These are phyloP conservation scores for Agrotis ipsilon DNA, from an alignment of 2,888 invertebrate species.

Conservation along the genomic window DNA sequence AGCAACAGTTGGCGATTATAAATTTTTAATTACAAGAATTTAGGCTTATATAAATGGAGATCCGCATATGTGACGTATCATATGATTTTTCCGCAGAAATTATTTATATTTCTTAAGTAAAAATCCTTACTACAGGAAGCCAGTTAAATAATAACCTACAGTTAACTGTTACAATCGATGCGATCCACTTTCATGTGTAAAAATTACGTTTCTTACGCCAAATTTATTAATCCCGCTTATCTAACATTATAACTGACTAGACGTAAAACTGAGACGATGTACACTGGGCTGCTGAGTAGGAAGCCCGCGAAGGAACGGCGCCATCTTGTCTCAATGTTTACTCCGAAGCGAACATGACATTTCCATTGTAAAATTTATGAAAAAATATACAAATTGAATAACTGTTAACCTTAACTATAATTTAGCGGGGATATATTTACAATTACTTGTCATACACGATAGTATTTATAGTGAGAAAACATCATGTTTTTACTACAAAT, in stretches of 20 bases:
- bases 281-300: conserved; percentile 1
- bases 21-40: conserved; percentile 19
- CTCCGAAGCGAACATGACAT: conserved; percentile 76
- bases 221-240: conserved; percentile 75
- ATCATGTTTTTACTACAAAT: conserved; percentile 60
- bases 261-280: conserved; percentile 79
- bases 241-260: conserved; percentile 87
- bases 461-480: conserved; percentile 60
- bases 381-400: conserved; percentile 88
- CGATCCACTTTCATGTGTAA: conserved; percentile 69
- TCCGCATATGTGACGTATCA: conserved; percentile 29
- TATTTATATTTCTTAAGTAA: conserved; percentile 60
- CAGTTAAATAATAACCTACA: conserved; percentile 70
- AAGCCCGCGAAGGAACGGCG: conserved; percentile 7
- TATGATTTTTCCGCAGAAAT: conserved; percentile 62
- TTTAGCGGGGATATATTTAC: conserved; percentile 83
- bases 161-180: conserved; percentile 69
- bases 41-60: conserved; percentile 40
- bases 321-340: conserved; percentile 78
- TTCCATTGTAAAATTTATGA: conserved; percentile 78
- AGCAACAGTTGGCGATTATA: conserved; percentile 44
- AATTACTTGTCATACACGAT: conserved; percentile 65
- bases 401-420: conserved; percentile 80
- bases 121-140: conserved; percentile 74
- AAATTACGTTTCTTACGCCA: conserved; percentile 73